These are phyloP conservation scores for Umimayanthus chanpuru DNA, from an alignment of 92 coral and sea anemone species.

Conservation along the genomic window DNA sequence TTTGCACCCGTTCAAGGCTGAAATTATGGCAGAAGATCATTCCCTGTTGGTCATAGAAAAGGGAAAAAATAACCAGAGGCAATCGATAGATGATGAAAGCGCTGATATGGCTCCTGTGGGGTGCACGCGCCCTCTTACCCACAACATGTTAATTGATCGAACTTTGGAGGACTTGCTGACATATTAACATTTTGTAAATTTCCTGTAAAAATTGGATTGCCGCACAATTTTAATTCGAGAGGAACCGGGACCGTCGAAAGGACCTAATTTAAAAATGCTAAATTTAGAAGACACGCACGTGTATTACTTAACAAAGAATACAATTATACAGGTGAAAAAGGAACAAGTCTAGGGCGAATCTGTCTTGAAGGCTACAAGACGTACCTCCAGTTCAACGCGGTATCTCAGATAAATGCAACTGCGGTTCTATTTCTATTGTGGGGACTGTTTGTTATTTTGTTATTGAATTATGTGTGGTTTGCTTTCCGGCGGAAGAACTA, in stretches of 20 bases:
- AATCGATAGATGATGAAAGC: not conserved
- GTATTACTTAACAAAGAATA: not conserved
- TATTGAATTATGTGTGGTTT: not conserved
- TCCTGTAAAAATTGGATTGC: conserved; percentile 45
- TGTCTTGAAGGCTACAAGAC: too few relatives aligned
- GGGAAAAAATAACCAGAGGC: not conserved
- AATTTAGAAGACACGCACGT: conserved; percentile 17
- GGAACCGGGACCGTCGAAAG: conserved; percentile 10
- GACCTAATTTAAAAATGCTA: not conserved
- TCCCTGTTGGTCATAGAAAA: not conserved
- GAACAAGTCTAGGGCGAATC: not conserved
- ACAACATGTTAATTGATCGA: conserved; percentile 29
- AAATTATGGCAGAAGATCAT: not conserved
- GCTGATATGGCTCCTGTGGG: not conserved
- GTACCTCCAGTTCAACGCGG: not conserved
- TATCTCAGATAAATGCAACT: not conserved
- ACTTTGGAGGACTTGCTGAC: conserved; percentile 33
- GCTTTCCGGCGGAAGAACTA: conserved; percentile 22
- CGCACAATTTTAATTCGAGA: not conserved
- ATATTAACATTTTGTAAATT: conserved; percentile 39
- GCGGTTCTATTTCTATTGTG: not conserved
- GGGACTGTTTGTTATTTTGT: not conserved
- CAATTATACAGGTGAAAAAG: not conserved
- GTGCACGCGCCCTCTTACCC: conserved; percentile 22
- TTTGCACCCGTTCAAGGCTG: not conserved